phyloP scores from a whole-genome alignment of 1,140 invertebrate species.

The Bombus confusus region DNA sequence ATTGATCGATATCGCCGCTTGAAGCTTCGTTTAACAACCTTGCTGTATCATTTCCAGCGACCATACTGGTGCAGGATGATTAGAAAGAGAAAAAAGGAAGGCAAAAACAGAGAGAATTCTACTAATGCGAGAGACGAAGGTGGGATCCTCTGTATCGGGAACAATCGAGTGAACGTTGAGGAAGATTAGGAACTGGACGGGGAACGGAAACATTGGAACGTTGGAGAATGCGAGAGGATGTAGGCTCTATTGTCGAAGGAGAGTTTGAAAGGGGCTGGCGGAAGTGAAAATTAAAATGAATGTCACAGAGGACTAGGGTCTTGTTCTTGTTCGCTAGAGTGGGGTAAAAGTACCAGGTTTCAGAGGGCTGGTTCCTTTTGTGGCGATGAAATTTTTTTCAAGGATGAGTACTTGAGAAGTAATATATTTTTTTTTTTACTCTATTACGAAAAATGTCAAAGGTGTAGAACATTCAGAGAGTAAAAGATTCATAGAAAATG shows the following conservation, averaged over 20 bases:
- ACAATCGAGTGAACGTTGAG: conserved; percentile 13
- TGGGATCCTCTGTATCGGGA: background rate
- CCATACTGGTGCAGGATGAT: background rate
- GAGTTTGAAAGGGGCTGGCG: conserved; percentile 14
- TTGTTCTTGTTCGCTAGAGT: background rate
- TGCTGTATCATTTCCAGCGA: background rate
- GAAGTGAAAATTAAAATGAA: conserved; percentile 33
- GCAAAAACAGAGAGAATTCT: background rate
- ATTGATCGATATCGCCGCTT: background rate
- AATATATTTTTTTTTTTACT: background rate
- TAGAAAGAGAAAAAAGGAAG: background rate
- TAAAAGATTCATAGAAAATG: background rate
- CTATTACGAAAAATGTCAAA: background rate
- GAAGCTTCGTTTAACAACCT: background rate
- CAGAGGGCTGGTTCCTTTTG: background rate
- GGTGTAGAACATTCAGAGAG: background rate
- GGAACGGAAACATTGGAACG: background rate
- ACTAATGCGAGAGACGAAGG: background rate
- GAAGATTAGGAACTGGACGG: background rate
- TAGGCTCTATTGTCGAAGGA: background rate
- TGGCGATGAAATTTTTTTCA: background rate
- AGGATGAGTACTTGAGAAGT: background rate
- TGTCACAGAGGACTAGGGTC: background rate
- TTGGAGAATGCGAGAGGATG: background rate
- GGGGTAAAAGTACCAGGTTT: background rate